Base-by-base conservation (phyloP, 2,888 invertebrate genomes). In the Chaitophorus viminalis region DNA sequence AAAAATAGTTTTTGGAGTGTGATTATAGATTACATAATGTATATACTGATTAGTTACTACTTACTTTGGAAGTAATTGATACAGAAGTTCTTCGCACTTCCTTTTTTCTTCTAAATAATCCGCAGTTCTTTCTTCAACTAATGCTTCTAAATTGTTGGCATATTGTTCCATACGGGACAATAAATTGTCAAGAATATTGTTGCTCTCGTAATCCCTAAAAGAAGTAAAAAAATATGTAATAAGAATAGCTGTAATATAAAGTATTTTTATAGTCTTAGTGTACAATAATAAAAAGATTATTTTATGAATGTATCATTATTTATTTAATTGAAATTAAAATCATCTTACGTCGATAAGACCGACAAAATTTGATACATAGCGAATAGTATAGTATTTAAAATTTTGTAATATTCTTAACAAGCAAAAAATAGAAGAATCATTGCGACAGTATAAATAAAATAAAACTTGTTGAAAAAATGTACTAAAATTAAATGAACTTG, bases 141-240 rank as follows among this genome's bases (percentile, higher is more conserved):
- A 93, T 74, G 95, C 95, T 92, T 99, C 99, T 92, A 99, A 94
- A 92, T 99, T 99, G 93, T 98, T 98, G 65, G 99, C 99, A 91
- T 99, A 99, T 92, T 98, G 97, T 92, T 99, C 99, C 99, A 99
- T 99, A 90, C 99, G 96, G 88, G 97, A 96, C 82, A 97, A 93
- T 89, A 99, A 93, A 92, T 99, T 99, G 93, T 99, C 99, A 90
- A 98, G 93, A 90, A 99, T 96, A 92, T 98, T 98, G 90, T 97
- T 96, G 91, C 96, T 96, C 92, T 97, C 97, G 92, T 96, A 96
- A 91, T 95, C 95, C 91, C 97, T 97, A 93, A 88, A 91, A 90
- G 29, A 77, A 75, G 77, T n/a, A 29, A 65, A 11, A 77, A 46
- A 68, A 1, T 65, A 14, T 11, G 14, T 11, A 25, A 54, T 25